phyloP scores from a whole-genome alignment of 2,888 invertebrate genomes.

The Mechanitis mazaeus region DNA sequence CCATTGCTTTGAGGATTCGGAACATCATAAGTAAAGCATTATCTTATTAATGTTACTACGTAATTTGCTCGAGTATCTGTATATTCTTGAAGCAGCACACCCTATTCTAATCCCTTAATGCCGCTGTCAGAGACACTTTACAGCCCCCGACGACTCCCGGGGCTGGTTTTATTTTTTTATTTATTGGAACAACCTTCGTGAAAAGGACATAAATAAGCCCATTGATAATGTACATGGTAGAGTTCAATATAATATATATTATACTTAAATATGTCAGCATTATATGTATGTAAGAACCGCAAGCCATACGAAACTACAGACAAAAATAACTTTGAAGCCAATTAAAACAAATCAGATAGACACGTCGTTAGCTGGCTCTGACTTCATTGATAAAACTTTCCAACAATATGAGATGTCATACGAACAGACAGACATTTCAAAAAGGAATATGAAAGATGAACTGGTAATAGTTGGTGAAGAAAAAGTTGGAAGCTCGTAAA shows the following conservation, averaged over 20 bases:
- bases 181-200: conserved; percentile 9
- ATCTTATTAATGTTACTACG: conserved; percentile 1
- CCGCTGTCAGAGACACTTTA: conserved; percentile 40
- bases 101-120: conserved; percentile 49
- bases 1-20: too few species aligned
- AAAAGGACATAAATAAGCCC: conserved; percentile 1
- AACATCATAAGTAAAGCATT: background rate
- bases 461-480: conserved; percentile 5
- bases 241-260: background rate
- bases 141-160: conserved; percentile 34
- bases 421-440: conserved; percentile 4
- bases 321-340: background rate
- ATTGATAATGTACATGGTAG: conserved; percentile 4
- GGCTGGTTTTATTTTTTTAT: conserved; percentile 19
- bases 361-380: background rate
- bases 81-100: conserved; percentile 26
- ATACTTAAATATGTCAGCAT: too few species aligned
- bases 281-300: too few species aligned
- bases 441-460: background rate
- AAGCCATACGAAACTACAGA: background rate
- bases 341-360: background rate
- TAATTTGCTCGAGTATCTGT: conserved; percentile 27
- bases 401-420: conserved; percentile 2
- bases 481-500: conserved; percentile 17
- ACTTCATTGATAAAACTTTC: conserved; percentile 3